Conservation (phyloP, 2,888 invertebrate genomes). For the Andrena chrysosceles region DNA sequence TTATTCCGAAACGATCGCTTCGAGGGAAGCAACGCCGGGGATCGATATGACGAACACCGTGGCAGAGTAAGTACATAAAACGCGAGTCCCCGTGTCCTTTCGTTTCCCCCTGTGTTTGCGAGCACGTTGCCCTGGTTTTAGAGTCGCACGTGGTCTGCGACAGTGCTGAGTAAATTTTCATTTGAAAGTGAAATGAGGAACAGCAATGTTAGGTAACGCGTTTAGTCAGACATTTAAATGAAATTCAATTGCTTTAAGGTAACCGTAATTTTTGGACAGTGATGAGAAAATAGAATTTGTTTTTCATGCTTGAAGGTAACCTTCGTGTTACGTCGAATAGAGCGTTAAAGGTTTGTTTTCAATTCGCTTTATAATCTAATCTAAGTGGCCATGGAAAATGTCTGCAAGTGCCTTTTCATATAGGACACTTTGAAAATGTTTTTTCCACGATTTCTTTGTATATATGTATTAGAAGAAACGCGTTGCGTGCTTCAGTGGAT, state of each 20-base stretch:
- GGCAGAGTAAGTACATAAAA: constrained; percentile 63
- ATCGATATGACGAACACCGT: constrained; percentile 40
- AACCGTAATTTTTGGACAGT: too few relatives aligned
- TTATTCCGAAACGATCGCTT: constrained; percentile 11
- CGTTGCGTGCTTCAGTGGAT: too few relatives aligned
- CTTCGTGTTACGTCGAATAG: too few relatives aligned
- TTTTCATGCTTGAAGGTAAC: too few relatives aligned
- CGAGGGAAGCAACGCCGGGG: not conserved
- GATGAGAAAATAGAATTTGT: not conserved
- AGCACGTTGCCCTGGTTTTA: not conserved
- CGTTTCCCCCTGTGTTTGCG: not conserved
- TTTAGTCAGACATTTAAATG: not conserved
- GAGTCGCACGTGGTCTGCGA: not conserved
- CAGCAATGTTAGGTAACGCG: not conserved
- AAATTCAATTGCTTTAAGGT: not conserved
- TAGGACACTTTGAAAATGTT: too few relatives aligned
- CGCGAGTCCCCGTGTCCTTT: not conserved
- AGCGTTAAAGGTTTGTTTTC: too few relatives aligned
- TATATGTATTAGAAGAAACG: too few relatives aligned
- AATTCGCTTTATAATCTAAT: too few relatives aligned
- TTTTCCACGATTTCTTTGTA: too few relatives aligned
- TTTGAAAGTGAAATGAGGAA: not conserved
- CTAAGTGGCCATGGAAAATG: too few relatives aligned
- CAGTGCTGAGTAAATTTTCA: not conserved
- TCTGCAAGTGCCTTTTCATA: too few relatives aligned